phyloP scores from a whole-genome alignment of 2,113 vertebrate species.

The Rhineura floridana region DNA sequence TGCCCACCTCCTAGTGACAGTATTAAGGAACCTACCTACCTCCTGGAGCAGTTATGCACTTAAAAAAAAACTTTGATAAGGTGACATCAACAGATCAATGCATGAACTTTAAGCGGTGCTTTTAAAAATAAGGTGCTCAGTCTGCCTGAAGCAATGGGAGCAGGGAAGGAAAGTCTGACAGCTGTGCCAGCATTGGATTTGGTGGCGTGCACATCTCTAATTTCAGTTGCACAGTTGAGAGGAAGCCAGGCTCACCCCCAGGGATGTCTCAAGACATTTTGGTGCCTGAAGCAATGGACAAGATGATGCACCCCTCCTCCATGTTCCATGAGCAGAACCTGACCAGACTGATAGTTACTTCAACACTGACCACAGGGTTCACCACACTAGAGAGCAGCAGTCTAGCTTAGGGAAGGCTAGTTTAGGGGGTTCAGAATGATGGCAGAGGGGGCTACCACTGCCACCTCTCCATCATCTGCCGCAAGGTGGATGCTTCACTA shows the following conservation, averaged over 20 bases:
- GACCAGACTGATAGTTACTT: neutral
- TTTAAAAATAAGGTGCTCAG: neutral
- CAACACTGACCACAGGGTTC: too few relatives aligned
- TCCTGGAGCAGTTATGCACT: neutral
- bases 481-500: too few relatives aligned
- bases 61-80: neutral
- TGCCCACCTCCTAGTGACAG: neutral
- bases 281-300: neutral
- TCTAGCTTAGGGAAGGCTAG: too few relatives aligned
- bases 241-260: neutral
- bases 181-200: neutral
- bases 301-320: neutral
- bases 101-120: neutral
- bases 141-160: neutral
- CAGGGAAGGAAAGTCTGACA: too few relatives aligned
- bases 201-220: neutral
- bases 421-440: too few relatives aligned
- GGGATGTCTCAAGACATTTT: neutral
- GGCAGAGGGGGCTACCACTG: too few relatives aligned
- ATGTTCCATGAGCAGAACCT: neutral
- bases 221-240: neutral
- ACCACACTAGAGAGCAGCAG: too few relatives aligned
- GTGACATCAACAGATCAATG: neutral
- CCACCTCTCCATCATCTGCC: too few relatives aligned
- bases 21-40: neutral